Conservation (phyloP, 2,797 vertebrate genomes). For the Ceryle rudis region DNA sequence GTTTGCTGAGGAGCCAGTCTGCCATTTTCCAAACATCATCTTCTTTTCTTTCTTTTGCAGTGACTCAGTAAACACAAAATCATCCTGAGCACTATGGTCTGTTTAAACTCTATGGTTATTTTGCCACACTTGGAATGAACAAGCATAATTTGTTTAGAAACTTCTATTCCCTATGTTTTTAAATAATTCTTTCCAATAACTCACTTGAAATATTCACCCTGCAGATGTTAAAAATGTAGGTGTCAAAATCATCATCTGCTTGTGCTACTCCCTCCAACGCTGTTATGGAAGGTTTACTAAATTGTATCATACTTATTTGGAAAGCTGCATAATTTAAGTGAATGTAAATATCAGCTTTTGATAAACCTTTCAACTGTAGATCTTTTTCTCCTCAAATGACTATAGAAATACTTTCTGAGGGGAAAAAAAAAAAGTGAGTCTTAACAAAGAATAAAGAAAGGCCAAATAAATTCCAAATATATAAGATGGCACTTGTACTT, state of each 20-base stretch:
- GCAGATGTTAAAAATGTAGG: neutral
- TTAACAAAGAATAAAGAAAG: neutral
- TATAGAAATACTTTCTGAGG: neutral
- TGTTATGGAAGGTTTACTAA: neutral
- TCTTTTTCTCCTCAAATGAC: neutral
- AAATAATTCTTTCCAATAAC: neutral
- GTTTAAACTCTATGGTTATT: neutral
- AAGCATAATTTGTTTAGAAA: neutral
- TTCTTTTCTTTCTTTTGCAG: neutral
- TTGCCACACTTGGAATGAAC: neutral
- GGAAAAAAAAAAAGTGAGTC: neutral
- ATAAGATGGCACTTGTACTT: neutral
- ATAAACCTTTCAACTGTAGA: neutral
- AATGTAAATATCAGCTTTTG: neutral
- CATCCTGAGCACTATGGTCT: neutral
- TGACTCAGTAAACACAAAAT: neutral
- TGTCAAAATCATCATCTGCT: neutral
- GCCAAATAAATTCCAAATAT: neutral
- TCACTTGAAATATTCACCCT: neutral
- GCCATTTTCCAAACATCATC: neutral
- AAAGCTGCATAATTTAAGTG: neutral
- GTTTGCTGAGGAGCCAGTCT: neutral
- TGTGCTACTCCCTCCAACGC: neutral
- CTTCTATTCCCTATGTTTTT: neutral
- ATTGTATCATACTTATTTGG: neutral